phyloP scores from a whole-genome alignment of 2,888 invertebrate genomes.

The Amblyjoppa proteus region DNA sequence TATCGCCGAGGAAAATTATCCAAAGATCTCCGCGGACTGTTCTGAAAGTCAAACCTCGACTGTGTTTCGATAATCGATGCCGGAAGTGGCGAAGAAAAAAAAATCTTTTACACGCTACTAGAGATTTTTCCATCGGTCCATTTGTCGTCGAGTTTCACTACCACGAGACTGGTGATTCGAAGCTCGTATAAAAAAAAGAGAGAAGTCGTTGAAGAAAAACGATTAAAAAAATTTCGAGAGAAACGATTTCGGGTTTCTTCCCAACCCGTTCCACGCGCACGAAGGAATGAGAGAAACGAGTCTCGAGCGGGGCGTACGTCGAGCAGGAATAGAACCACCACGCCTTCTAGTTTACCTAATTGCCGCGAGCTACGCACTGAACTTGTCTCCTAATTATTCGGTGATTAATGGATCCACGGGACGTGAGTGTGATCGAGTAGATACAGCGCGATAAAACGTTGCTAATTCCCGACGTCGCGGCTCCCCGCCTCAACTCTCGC shows the following conservation, averaged over 20 bases:
- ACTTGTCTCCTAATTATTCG: slow-evolving; percentile 84
- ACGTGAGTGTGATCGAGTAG: slow-evolving; percentile 70
- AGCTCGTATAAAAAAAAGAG: no score
- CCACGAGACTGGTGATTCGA: background rate
- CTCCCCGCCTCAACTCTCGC: slow-evolving; percentile 12
- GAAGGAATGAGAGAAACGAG: slow-evolving; percentile 56
- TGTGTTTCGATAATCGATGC: slow-evolving; percentile 37
- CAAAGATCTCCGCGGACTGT: background rate
- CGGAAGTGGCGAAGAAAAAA: slow-evolving; percentile 34
- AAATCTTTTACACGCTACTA: background rate
- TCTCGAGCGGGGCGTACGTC: slow-evolving; percentile 65
- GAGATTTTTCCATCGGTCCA: slow-evolving; percentile 1
- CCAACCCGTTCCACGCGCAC: slow-evolving; percentile 17
- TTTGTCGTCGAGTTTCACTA: slow-evolving; percentile 26
- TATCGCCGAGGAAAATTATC: background rate
- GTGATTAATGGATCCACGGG: slow-evolving; percentile 79
- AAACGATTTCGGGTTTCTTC: slow-evolving; percentile 37
- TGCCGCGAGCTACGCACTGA: slow-evolving; percentile 81
- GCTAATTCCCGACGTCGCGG: slow-evolving; percentile 76
- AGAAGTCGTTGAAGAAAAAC: slow-evolving; percentile 24
- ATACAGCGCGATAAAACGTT: slow-evolving; percentile 78
- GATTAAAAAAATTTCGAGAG: slow-evolving; percentile 27
- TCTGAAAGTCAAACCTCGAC: slow-evolving; percentile 14
- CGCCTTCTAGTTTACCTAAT: slow-evolving; percentile 84
- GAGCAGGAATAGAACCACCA: slow-evolving; percentile 82